phyloP scores from a whole-genome alignment of 2,888 invertebrate species.

The Spilarctia lutea region DNA sequence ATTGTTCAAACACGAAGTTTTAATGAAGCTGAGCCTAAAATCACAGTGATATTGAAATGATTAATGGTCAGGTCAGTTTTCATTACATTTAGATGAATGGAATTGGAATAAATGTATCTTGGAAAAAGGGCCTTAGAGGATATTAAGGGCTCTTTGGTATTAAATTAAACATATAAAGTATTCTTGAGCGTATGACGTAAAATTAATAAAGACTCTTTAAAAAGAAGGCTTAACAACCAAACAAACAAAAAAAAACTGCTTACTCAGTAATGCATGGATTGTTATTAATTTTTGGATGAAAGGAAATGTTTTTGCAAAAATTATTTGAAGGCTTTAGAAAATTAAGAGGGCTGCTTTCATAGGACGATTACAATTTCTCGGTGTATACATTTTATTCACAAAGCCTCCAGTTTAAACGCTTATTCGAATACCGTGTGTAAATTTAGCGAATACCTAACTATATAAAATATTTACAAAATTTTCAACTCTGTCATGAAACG shows the following conservation, averaged over 20 bases:
- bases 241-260: too few relatives aligned
- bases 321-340: background rate
- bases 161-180: too few relatives aligned
- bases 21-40: conserved; percentile 10
- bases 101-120: background rate
- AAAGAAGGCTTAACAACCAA: too few relatives aligned
- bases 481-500: too few relatives aligned
- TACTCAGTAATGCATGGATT: too few relatives aligned
- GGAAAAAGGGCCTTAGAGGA: background rate
- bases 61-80: background rate
- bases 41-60: conserved; percentile 9
- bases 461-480: too few relatives aligned
- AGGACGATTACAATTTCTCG: background rate
- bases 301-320: too few relatives aligned
- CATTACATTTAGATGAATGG: background rate
- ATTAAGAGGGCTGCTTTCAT: background rate
- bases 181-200: too few relatives aligned
- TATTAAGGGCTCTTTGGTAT: background rate
- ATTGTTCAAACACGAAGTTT: conserved; percentile 28
- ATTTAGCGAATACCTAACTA: too few relatives aligned
- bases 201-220: too few relatives aligned
- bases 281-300: background rate
- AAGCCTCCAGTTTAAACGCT: background rate
- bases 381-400: background rate
- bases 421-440: background rate